Percentiles rank a stretch among this genome's conserved stretches.
Conservation (phyloP, 1,140 invertebrate genomes). For the Triops longicaudatus region DNA sequence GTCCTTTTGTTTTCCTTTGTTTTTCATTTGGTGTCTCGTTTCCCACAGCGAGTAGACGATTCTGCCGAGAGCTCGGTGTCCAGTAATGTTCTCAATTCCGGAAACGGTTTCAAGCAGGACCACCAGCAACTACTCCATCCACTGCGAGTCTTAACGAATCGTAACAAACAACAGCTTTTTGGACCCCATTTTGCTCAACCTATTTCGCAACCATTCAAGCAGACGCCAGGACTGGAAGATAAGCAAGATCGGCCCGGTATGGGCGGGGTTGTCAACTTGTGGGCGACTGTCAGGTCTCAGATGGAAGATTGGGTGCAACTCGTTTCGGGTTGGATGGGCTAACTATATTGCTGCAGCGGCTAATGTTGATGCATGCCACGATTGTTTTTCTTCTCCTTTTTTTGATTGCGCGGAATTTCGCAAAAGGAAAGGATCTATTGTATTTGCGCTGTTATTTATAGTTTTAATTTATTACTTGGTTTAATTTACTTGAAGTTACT, state of each 20-base stretch:
- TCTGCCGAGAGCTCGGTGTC: not conserved
- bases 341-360: not conserved
- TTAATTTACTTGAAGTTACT: too few relatives aligned
- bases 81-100: not conserved
- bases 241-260: not conserved
- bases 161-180: not conserved
- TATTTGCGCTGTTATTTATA: too few relatives aligned
- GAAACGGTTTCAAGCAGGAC: not conserved
- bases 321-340: not conserved
- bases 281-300: conserved; percentile 1
- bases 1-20: conserved; percentile 1
- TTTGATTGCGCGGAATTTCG: not conserved
- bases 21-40: too few relatives aligned
- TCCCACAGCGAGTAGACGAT: not conserved
- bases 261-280: not conserved
- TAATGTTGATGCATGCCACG: not conserved
- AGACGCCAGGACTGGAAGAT: not conserved
- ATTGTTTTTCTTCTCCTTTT: not conserved
- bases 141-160: not conserved
- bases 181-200: not conserved
- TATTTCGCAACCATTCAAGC: not conserved
- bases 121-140: not conserved
- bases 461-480: too few relatives aligned
- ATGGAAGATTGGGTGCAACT: not conserved
- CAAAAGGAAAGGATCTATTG: too few relatives aligned